Base-by-base conservation (phyloP, 2,797 vertebrate species). In the Schizothorax lantsangensis region DNA sequence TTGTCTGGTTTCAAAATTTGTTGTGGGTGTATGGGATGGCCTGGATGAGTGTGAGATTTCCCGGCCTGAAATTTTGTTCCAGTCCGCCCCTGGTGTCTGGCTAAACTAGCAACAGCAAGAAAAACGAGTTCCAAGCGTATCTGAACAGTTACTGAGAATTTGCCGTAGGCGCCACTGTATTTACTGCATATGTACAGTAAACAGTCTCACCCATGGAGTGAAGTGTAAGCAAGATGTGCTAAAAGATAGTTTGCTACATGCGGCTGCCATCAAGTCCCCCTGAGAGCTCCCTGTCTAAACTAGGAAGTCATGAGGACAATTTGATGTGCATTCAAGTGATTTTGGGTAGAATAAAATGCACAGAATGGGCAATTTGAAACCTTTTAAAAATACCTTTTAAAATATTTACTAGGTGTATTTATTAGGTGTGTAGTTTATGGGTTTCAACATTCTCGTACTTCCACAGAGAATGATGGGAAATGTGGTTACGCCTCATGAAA, bases 51-150 rank as follows among this genome's bases (percentile, higher is more conserved):
- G 30, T 30, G 30, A 30, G 30, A 30, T 30, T 30, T 30, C 30
- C 30, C 30, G 30, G 30, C 30, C 30, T 30, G 30, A 30, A 30
- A 30, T 30, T 30, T 30, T 30, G 30, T 30, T 30, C 30, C 30
- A 30, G 30, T 30, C 30, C 30, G 30, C 30, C 30, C 30, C 30
- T 30, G 30, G 26, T 36, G 54, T 49, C 2, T 10, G 12, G 21
- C 21, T 64, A 47, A 64, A 47, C 11, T 0, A 47, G 19, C 40
- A 36, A 12, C 26, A 64, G 54, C 12, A 1, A 33, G 54, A 84
- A 64, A 84, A 75, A 84, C 71, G 11, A 38, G 82, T 84, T 49
- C 6, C 6, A 64, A 38, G 38, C 7, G 0, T 17, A 49, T 84
- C 30, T 40, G 26, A 45, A 47, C 11, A 19, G 12, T 49, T 47